Evolutionary conservation across 1,140 invertebrate genomes (phyloP).

Genomic region (Diachasma alloeum): DNA sequence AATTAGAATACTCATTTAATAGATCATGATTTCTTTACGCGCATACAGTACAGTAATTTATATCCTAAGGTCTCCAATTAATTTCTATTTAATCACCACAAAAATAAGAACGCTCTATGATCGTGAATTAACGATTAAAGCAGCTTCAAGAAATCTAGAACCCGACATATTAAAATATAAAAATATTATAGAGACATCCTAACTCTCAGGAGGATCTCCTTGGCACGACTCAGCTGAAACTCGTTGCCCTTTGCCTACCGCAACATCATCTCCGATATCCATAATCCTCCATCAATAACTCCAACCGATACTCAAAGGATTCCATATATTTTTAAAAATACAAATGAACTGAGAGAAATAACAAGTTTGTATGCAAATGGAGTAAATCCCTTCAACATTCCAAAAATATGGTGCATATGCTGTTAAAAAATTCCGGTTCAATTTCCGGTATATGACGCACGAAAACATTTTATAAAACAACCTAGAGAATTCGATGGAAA

Average conservation of each 20-base stretch:
- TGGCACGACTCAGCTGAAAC: slow-evolving; percentile 36
- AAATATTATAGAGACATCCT: not conserved
- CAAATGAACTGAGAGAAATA: not conserved
- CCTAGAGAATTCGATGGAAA: too few species aligned
- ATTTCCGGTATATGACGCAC: too few species aligned
- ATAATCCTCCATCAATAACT: not conserved
- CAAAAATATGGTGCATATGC: too few species aligned
- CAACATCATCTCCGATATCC: not conserved
- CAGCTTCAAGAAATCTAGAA: not conserved
- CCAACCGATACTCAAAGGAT: not conserved
- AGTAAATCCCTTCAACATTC: not conserved
- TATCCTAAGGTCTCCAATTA: too few species aligned
- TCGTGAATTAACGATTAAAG: not conserved
- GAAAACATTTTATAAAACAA: too few species aligned
- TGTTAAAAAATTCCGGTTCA: not conserved
- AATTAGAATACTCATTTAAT: too few species aligned
- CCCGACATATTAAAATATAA: not conserved
- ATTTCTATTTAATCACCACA: too few species aligned
- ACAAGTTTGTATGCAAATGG: not conserved
- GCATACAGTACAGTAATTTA: too few species aligned
- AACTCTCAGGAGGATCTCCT: not conserved
- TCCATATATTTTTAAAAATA: not conserved
- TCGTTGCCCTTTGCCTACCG: slow-evolving; percentile 54
- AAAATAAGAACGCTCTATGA: not conserved
- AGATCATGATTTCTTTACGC: too few species aligned